Base-by-base conservation (phyloP, 2,797 vertebrate genomes). In the Psittacula echo region DNA sequence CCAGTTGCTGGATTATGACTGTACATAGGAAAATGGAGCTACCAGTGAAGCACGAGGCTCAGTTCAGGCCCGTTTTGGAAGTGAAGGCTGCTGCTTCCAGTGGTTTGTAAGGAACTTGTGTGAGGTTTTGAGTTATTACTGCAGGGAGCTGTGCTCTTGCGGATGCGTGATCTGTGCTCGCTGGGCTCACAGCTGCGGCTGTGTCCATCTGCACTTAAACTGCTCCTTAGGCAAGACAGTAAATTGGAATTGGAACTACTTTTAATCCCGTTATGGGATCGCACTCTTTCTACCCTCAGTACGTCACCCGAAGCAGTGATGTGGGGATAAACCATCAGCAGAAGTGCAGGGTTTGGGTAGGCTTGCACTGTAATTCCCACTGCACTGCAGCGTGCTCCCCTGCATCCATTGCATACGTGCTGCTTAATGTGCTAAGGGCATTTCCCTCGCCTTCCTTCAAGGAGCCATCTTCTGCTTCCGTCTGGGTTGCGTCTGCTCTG, bases 151-250 rank as follows among this genome's bases (percentile, higher is more conserved):
- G 21, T 22, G 14, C n/a, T 54, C 8, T 53, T 22, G 22, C 13
- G 7, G 14, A 20, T 2, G 27, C 2, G 1, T 4, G 32, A 7
- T 3, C 54, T 47, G 3, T 3, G 14, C 9, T n/a, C 2, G 1
- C 39, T 2, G n/a, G 56, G 56, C 10, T 16, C 21, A 9, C 26
- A 15, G n/a, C 22, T 24, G 42, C 7, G 3, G 23, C 34, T 37
- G 24, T 27, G 24, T 39, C 44, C 1, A 0, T 7, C 68, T 11
- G 22, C 10, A 0, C n/a, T 32, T 14, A 9, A 66, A 56, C 56
- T 72, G 54, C 18, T 15, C 45, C 42, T 2, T 7, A 23, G 45
- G 29, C 50, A 24, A 48, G 50, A 10, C 32, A 50, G 20, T 45
- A 14, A 42, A 47, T 8, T 4, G 23, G 14, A 32, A n/a, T 9